Evolutionary conservation across 2,888 invertebrate species (phyloP).

Genomic region (Hesperia comma): DNA sequence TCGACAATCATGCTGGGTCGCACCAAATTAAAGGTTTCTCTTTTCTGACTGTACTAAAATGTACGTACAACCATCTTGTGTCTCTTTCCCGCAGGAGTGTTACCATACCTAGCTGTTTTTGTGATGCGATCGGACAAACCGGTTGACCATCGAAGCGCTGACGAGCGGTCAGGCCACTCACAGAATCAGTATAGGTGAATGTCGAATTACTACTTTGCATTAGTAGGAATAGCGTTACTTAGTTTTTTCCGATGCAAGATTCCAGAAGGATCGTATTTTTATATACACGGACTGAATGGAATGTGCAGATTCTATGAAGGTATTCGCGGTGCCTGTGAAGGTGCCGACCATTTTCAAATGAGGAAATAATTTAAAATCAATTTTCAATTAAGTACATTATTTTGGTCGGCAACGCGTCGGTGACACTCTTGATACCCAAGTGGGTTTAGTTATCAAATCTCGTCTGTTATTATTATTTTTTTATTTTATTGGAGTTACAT

Average conservation of each 20-base stretch:
- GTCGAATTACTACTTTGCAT: constrained; percentile 71
- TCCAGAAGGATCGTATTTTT: constrained; percentile 32
- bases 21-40: constrained; percentile 48
- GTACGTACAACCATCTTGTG: constrained; percentile 15
- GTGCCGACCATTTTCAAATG: too few species aligned
- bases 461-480: too few species aligned
- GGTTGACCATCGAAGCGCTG: constrained; percentile 78
- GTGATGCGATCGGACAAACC: constrained; percentile 79
- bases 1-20: constrained; percentile 65
- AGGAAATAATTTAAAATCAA: too few species aligned
- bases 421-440: too few species aligned
- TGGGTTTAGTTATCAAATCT: too few species aligned
- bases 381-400: too few species aligned
- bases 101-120: constrained; percentile 78
- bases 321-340: too few species aligned
- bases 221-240: constrained; percentile 57
- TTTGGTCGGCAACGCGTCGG: too few species aligned
- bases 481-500: too few species aligned
- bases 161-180: constrained; percentile 50
- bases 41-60: constrained; percentile 22
- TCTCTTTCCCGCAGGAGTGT: constrained; percentile 23
- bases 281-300: too few species aligned
- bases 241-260: constrained; percentile 34
- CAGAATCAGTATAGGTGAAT: constrained; percentile 66
- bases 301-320: too few species aligned